Percentiles rank a stretch among this genome's conserved stretches.
phyloP scores from a whole-genome alignment of 2,113 vertebrate genomes.

The Anhinga rufa region DNA sequence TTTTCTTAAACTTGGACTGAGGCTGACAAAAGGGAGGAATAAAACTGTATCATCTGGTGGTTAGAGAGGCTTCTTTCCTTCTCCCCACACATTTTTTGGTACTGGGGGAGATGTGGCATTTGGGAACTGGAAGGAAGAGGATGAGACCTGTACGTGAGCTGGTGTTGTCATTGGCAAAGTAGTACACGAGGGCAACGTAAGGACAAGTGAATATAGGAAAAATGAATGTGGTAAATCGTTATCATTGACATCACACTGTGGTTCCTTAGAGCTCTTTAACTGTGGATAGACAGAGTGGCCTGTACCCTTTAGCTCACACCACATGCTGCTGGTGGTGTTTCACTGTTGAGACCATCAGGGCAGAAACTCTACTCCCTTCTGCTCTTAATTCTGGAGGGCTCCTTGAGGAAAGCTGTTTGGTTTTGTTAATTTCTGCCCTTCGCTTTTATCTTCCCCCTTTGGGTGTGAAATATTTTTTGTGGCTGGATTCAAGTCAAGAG shows the following conservation, averaged over 20 bases:
- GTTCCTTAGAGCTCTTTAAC: neutral
- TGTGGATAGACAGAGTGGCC: neutral
- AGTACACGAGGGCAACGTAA: neutral
- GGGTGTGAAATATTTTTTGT: neutral
- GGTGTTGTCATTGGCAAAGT: neutral
- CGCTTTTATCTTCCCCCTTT: neutral
- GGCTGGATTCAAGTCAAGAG: neutral
- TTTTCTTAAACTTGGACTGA: neutral
- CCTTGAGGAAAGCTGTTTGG: neutral
- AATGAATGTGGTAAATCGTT: neutral
- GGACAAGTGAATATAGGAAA: neutral
- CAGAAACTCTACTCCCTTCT: neutral
- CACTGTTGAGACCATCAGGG: neutral
- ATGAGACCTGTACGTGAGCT: neutral
- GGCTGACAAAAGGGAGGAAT: neutral
- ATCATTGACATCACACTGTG: neutral
- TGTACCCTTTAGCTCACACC: neutral
- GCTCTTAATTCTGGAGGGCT: neutral
- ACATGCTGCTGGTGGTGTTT: neutral
- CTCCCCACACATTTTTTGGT: neutral
- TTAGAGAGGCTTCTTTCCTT: neutral
- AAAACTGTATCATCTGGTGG: neutral
- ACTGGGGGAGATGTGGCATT: neutral
- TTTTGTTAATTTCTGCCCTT: neutral
- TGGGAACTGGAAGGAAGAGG: neutral